phyloP scores from a whole-genome alignment of 2,797 vertebrate species.

The Moxostoma hubbsi region DNA sequence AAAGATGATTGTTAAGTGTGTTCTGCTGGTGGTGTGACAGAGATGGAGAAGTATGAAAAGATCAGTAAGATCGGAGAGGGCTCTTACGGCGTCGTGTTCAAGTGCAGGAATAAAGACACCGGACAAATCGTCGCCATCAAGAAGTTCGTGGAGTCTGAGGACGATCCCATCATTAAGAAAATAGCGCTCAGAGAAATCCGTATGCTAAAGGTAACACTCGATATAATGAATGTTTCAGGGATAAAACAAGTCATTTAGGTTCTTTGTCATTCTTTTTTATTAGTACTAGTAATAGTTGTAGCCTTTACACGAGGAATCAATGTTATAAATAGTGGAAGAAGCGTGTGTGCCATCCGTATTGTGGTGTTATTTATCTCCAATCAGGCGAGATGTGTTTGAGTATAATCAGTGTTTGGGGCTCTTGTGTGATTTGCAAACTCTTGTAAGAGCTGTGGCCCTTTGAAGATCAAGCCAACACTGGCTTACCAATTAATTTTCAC shows the following conservation, averaged over 20 bases:
- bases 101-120: conserved; percentile 89
- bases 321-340: no score
- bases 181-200: conserved; percentile 92
- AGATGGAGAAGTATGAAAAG: conserved; percentile 95
- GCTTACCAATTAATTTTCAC: conserved; percentile 42
- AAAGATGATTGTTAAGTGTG: neutral
- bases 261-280: no score
- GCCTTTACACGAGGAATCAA: no score
- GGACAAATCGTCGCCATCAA: conserved; percentile 94
- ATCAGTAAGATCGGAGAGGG: conserved; percentile 92
- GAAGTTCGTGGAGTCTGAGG: conserved; percentile 93
- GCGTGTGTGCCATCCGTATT: no score
- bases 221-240: no score
- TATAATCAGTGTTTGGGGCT: conserved; percentile 26
- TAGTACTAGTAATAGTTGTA: no score
- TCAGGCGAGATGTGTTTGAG: neutral
- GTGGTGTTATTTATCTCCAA: no score
- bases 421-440: conserved; percentile 17
- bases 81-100: conserved; percentile 94
- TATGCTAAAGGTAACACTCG: conserved; percentile 87
- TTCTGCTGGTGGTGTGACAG: conserved; percentile 15
- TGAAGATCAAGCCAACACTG: conserved; percentile 39
- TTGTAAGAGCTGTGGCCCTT: conserved; percentile 22
- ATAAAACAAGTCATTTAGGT: no score
- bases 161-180: conserved; percentile 92